Conservation (phyloP, 1,140 invertebrate species). For the Pomacea maculata region DNA sequence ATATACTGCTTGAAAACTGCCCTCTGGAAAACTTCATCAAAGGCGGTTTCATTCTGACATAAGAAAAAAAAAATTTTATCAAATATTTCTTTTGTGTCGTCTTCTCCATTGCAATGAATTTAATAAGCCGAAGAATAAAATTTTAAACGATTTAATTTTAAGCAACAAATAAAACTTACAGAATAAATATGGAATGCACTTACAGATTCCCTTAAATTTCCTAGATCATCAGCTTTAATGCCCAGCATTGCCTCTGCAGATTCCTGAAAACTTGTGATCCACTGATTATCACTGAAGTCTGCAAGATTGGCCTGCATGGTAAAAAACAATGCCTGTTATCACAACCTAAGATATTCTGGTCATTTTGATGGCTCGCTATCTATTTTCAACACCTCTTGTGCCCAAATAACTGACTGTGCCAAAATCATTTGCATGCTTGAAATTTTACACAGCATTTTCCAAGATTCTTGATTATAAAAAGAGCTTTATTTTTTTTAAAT, state of each 20-base stretch:
- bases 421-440: background rate
- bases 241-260: slow-evolving; percentile 84
- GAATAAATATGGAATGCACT: background rate
- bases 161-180: too few species aligned
- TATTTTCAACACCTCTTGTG: background rate
- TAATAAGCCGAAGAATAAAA: too few species aligned
- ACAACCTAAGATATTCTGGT: too few species aligned
- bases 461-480: background rate
- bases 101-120: too few species aligned
- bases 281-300: slow-evolving; percentile 83
- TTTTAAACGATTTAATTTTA: too few species aligned
- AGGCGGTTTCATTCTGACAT: slow-evolving; percentile 62
- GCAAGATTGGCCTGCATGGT: slow-evolving; percentile 76
- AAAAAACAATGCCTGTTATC: background rate
- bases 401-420: background rate
- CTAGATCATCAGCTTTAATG: slow-evolving; percentile 79
- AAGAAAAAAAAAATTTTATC: slow-evolving; percentile 16
- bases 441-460: background rate
- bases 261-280: slow-evolving; percentile 91
- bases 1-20: slow-evolving; percentile 82
- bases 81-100: too few species aligned
- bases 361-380: background rate
- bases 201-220: slow-evolving; percentile 56
- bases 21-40: slow-evolving; percentile 74
- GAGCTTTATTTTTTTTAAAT: too few species aligned